A percentile compares a stretch with the other conserved stretches of the same genome.
Evolutionary conservation across 2,888 invertebrate species (phyloP).

Genomic region (Poecilobothrus nobilitatus): DNA sequence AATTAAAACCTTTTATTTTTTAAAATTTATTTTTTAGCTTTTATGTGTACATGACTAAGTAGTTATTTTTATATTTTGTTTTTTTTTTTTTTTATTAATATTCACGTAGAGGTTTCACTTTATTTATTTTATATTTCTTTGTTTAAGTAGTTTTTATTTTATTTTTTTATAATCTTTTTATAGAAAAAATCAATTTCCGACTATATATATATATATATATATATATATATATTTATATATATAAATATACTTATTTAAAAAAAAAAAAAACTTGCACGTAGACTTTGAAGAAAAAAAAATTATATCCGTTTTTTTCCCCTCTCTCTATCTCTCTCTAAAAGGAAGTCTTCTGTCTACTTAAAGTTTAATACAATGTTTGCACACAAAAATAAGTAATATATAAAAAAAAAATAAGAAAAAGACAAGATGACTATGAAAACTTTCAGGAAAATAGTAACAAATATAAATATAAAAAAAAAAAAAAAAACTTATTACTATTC

Average conservation of each 20-base stretch:
- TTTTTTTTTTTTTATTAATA: neutral
- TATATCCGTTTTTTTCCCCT: neutral
- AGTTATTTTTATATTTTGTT: neutral
- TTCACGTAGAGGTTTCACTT: neutral
- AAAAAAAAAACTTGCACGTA: neutral
- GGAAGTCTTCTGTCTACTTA: too few species aligned
- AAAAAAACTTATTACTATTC: neutral
- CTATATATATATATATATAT: neutral
- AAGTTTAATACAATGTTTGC: too few species aligned
- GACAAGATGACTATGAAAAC: too few species aligned
- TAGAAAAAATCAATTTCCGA: slow-evolving; percentile 6
- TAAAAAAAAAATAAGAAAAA: too few species aligned
- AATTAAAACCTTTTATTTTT: neutral
- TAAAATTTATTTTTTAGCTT: neutral
- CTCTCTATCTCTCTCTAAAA: too few species aligned
- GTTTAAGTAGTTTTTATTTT: neutral
- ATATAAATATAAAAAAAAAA: neutral
- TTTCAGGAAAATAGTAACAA: too few species aligned
- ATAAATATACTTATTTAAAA: neutral
- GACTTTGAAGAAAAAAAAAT: neutral
- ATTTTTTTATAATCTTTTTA: neutral
- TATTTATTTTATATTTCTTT: neutral
- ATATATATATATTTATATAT: too few species aligned
- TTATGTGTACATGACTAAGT: neutral
- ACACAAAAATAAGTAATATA: too few species aligned